A percentile compares a stretch with the other conserved stretches of the same genome.
Evolutionary conservation across 1,140 invertebrate genomes (phyloP).

Genomic region (Papilio xuthus): DNA sequence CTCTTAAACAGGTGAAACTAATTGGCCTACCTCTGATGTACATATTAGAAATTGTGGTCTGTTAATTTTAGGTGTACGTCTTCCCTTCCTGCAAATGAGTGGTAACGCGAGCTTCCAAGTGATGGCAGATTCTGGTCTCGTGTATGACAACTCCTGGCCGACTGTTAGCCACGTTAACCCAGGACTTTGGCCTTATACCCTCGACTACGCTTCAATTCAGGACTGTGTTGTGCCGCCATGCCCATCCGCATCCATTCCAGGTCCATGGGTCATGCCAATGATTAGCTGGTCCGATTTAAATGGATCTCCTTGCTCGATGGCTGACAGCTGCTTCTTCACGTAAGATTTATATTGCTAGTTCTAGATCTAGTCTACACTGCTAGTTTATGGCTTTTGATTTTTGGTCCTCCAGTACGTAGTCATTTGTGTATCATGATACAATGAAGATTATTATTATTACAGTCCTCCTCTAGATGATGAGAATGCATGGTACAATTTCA

Average conservation of each 20-base stretch:
- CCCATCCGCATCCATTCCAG: constrained; percentile 83
- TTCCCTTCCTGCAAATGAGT: constrained; percentile 86
- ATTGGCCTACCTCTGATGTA: not conserved
- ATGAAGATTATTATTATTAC: constrained; percentile 48
- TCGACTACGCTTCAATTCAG: constrained; percentile 84
- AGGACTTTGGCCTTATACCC: constrained; percentile 87
- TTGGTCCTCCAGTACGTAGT: no score
- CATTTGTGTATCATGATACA: not conserved
- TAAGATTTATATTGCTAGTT: constrained; percentile 68
- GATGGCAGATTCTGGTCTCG: constrained; percentile 74
- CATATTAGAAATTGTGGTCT: not conserved
- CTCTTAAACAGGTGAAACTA: no score
- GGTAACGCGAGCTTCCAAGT: constrained; percentile 83
- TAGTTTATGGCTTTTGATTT: no score
- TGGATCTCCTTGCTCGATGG: constrained; percentile 83
- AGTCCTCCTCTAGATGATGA: constrained; percentile 69
- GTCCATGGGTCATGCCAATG: constrained; percentile 86
- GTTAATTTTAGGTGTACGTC: constrained; percentile 80
- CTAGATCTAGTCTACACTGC: no score
- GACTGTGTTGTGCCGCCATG: constrained; percentile 86
- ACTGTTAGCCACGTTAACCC: constrained; percentile 81
- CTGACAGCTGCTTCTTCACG: constrained; percentile 83
- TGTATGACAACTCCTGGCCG: constrained; percentile 86
- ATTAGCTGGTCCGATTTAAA: constrained; percentile 81
- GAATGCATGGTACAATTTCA: constrained; percentile 77